Conservation (phyloP, 2,888 invertebrate species). For the Cheilosia soror region DNA sequence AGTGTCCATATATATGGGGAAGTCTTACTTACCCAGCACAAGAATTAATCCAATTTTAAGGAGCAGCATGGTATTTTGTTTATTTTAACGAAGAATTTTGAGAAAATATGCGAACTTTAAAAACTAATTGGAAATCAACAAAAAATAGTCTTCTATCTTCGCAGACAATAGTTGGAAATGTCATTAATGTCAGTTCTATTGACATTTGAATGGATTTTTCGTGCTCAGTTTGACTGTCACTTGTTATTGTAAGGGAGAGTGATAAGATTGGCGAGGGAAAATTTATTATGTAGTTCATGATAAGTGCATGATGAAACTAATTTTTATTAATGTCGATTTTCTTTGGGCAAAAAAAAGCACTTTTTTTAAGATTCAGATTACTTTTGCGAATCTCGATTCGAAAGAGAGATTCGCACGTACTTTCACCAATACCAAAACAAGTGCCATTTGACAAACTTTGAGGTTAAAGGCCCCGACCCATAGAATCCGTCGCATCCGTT, state of each 20-base stretch:
- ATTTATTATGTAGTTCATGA: too few species aligned
- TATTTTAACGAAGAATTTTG: neutral
- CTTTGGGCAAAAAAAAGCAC: too few species aligned
- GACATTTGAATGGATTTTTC: conserved; percentile 19
- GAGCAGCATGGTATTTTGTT: conserved; percentile 37
- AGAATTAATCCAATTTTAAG: conserved; percentile 52
- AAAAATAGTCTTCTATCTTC: conserved; percentile 9
- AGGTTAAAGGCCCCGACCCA: too few species aligned
- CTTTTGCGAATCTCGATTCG: too few species aligned
- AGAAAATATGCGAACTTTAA: neutral
- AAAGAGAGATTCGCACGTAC: too few species aligned
- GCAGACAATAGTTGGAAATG: neutral
- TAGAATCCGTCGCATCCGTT: too few species aligned
- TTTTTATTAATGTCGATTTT: too few species aligned
- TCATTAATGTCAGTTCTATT: neutral
- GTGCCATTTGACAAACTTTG: too few species aligned
- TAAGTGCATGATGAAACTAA: too few species aligned
- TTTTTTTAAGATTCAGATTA: too few species aligned
- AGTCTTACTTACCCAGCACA: conserved; percentile 25
- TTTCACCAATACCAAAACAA: too few species aligned
- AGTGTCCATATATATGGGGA: too few species aligned
- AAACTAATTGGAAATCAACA: conserved; percentile 41
- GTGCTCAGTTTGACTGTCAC: conserved; percentile 28
- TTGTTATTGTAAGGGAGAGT: conserved; percentile 16
- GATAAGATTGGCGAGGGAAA: neutral